Evolutionary conservation across 2,888 invertebrate species (phyloP).

Genomic region (Drosophila suboccidentalis): DNA sequence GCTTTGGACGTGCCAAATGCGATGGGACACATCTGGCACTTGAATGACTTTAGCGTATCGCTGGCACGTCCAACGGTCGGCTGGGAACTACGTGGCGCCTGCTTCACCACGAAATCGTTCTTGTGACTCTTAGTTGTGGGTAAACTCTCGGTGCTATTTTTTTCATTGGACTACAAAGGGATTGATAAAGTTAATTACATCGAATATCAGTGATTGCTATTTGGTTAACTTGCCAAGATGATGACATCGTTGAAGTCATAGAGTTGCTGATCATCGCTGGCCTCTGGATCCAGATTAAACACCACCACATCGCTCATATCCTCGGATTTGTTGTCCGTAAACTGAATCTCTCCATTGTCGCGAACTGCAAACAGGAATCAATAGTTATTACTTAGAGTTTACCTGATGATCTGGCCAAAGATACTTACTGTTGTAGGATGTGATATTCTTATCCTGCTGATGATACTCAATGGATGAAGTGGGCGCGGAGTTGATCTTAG

Average conservation of each 20-base stretch:
- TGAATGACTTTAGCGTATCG: conserved; percentile 86
- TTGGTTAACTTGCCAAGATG: conserved; percentile 79
- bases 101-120: conserved; percentile 42
- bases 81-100: conserved; percentile 19
- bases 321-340: conserved; percentile 58
- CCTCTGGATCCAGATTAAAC: conserved; percentile 61
- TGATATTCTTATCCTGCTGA: conserved; percentile 56
- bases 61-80: conserved; percentile 54
- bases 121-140: conserved; percentile 22
- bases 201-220: fast-evolving
- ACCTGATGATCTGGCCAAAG: background rate
- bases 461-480: conserved; percentile 39
- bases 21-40: conserved; percentile 88
- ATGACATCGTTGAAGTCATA: conserved; percentile 85
- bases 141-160: background rate
- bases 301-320: conserved; percentile 73
- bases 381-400: background rate
- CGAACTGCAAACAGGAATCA: conserved; percentile 61
- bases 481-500: conserved; percentile 14
- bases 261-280: conserved; percentile 57
- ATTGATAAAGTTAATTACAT: background rate
- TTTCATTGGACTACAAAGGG: conserved; percentile 52
- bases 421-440: conserved; percentile 70
- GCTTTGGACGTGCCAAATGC: conserved; percentile 88
- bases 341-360: conserved; percentile 82